Evolutionary conservation across 1,140 invertebrate genomes (phyloP), one percentile per base, ranked within the genome.

Genomic region (Acyrthosiphon pisum): DNA sequence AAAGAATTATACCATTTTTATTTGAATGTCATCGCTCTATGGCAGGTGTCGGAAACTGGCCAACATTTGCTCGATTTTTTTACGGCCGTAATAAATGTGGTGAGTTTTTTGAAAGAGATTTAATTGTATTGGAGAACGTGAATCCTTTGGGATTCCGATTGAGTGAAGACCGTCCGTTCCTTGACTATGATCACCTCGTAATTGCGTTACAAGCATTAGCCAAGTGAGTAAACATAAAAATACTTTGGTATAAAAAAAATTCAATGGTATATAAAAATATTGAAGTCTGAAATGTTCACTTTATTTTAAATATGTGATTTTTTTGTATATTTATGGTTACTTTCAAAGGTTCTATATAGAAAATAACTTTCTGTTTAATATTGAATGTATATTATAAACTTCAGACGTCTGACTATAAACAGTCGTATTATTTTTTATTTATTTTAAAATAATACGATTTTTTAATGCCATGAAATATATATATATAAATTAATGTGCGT

Each of bases 111-210:
- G 37, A 84, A 46, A 87, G 26, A 23, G 93, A 94, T 56, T 53
- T 93, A 8, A 93, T 94, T 7, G 1, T 94, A 0, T 84, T 94
- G 41, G 87, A 94, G 30, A 84, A 94, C 26, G 46, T 91, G 3
- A 60, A 30, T 26, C 1, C 37, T 14, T 6, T 53, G 46, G 91
- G 87, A 2, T 94, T 35, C 18, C 30, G 30, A 37, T 35, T 91
- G 37, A 41, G 60, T 8, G 9, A 93, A 56, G 44, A 89, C 41
- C 89, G 92, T 26, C 37, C 84, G 14, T 41, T 90, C 11, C 7
- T 94, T 3, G 88, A 90, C 18, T 53, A 89, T 18, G 23, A 94
- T 48, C 93, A 94, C 48, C 30, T 94, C 6, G 37, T 76, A 18
- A 35, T n/a, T 11, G 93, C 93, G 6, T 20, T 94, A 44, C 35